phyloP scores from a whole-genome alignment of 2,113 vertebrate genomes.

The Dicrurus megarhynchus region DNA sequence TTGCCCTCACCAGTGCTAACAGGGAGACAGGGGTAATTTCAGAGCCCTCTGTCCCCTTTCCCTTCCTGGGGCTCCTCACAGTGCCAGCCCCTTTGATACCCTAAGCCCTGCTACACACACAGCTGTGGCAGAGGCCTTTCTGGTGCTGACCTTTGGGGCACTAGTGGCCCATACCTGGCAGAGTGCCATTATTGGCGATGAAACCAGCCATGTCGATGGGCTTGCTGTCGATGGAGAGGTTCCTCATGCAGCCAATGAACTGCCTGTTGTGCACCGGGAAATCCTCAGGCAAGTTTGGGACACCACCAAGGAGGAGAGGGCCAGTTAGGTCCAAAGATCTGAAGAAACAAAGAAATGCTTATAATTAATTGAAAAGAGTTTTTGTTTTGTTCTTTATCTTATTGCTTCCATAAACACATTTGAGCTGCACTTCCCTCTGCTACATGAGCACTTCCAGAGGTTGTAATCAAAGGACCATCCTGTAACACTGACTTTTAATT shows the following conservation, averaged over 20 bases:
- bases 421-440: not conserved
- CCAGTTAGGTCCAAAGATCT: conserved; percentile 96
- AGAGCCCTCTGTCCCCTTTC: not conserved
- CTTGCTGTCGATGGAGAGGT: conserved; percentile 88
- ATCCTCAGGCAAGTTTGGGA: conserved; percentile 93
- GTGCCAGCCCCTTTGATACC: rapidly evolving
- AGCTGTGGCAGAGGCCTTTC: not conserved
- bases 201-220: conserved; percentile 89
- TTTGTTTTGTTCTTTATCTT: not conserved
- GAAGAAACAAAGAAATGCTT: not conserved
- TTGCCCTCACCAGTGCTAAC: not conserved
- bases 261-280: conserved; percentile 92
- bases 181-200: conserved; percentile 95
- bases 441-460: not conserved
- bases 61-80: not conserved
- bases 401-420: not conserved
- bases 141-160: not conserved
- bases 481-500: not conserved
- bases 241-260: conserved; percentile 95
- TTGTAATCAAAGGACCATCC: not conserved
- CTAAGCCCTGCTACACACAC: not conserved
- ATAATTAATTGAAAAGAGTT: not conserved
- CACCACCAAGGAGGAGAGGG: conserved; percentile 90
- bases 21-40: not conserved
- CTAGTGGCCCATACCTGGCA: conserved; percentile 72